A percentile compares a stretch with the other conserved stretches of the same genome.
Evolutionary conservation across 2,888 invertebrate genomes (phyloP).

Genomic region (Drosophila meridiana): DNA sequence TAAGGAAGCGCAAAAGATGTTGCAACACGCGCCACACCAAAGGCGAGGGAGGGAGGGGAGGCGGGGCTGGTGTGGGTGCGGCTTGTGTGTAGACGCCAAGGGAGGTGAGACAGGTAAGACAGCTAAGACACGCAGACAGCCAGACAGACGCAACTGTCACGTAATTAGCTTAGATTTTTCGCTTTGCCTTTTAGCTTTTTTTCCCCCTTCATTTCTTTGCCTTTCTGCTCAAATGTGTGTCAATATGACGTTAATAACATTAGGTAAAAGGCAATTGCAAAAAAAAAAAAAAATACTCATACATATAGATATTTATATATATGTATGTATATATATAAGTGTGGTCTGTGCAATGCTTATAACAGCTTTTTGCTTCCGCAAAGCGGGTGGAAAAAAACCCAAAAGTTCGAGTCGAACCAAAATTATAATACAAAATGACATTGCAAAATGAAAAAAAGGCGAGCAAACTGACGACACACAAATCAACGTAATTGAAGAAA

Average conservation of each 20-base stretch:
- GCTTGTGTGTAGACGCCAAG: not conserved
- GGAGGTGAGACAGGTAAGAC: not conserved
- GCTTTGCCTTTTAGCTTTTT: slow-evolving; percentile 11
- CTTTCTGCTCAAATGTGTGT: slow-evolving; percentile 58
- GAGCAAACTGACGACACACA: not conserved
- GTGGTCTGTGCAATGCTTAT: slow-evolving; percentile 27
- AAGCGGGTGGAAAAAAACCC: slow-evolving; percentile 35
- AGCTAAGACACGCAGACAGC: not conserved
- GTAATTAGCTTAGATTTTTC: slow-evolving; percentile 78
- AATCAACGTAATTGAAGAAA: slow-evolving; percentile 3
- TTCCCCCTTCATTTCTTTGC: slow-evolving; percentile 1
- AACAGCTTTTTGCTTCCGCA: slow-evolving; percentile 67
- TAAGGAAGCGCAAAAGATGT: slow-evolving; percentile 48
- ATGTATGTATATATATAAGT: not conserved
- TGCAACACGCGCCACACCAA: slow-evolving; percentile 26
- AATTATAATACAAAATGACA: slow-evolving; percentile 57
- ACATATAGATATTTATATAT: not conserved
- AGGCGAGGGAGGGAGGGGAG: not conserved
- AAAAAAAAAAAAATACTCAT: slow-evolving; percentile 34
- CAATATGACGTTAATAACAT: slow-evolving; percentile 77
- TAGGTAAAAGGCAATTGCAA: slow-evolving; percentile 70
- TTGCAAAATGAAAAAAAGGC: slow-evolving; percentile 54
- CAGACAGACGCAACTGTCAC: slow-evolving; percentile 49
- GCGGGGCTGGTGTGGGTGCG: not conserved
- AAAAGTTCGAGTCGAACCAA: slow-evolving; percentile 52